Conservation (phyloP, 1,140 invertebrate genomes). For the Oedothorax gibbosus region DNA sequence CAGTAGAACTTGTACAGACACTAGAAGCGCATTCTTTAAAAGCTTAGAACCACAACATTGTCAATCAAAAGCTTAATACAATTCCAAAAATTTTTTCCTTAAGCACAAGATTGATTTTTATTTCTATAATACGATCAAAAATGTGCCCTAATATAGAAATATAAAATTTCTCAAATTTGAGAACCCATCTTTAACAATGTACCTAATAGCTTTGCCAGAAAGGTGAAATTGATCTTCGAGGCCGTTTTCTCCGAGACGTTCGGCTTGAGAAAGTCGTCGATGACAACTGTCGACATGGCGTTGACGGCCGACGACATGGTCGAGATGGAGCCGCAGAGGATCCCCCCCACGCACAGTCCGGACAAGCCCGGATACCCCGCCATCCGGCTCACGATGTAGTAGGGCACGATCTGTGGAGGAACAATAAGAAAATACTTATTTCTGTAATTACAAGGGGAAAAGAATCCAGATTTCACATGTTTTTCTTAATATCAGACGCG, state of each 20-base stretch:
- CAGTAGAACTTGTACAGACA: too few species aligned
- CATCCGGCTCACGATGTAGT: constrained; percentile 12
- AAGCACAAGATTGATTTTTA: too few species aligned
- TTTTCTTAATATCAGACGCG: not conserved
- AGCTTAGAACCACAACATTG: too few species aligned
- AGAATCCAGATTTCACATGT: too few species aligned
- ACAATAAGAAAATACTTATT: not conserved
- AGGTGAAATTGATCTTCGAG: not conserved
- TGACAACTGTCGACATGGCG: constrained; percentile 8
- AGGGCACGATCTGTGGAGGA: constrained; percentile 22
- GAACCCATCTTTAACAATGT: too few species aligned
- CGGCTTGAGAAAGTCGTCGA: constrained; percentile 18
- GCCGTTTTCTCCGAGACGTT: not conserved
- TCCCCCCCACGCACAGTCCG: constrained; percentile 20
- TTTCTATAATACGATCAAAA: too few species aligned
- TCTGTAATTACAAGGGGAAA: too few species aligned
- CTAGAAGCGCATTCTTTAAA: too few species aligned
- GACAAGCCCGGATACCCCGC: constrained; percentile 10
- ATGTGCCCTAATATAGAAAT: too few species aligned
- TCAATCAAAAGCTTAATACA: too few species aligned
- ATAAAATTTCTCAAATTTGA: too few species aligned
- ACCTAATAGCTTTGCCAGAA: constrained; percentile 12
- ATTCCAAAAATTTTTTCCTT: too few species aligned
- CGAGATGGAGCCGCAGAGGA: constrained; percentile 12
- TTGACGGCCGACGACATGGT: constrained; percentile 29